Evolutionary conservation across 2,888 invertebrate genomes (phyloP).

Genomic region (Apotomis capreana): DNA sequence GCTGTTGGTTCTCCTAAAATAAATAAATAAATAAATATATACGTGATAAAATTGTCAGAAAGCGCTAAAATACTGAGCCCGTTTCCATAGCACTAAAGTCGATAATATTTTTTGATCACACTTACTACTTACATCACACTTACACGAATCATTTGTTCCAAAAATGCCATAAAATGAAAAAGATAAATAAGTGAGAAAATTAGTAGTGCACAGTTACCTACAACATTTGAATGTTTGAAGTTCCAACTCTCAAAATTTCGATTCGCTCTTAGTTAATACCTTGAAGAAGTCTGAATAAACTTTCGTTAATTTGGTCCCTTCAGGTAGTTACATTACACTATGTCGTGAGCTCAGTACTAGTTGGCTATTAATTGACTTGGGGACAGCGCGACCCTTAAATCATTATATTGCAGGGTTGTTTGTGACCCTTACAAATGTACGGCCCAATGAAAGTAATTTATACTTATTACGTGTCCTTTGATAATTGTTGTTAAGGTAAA

Average conservation of each 20-base stretch:
- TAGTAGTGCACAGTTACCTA: too few relatives aligned
- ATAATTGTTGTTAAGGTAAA: neutral
- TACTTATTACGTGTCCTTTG: neutral
- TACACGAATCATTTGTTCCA: too few relatives aligned
- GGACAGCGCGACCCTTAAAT: conserved; percentile 33
- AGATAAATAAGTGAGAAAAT: too few relatives aligned
- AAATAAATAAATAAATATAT: too few relatives aligned
- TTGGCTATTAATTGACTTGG: conserved; percentile 25
- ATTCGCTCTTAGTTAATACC: conserved; percentile 2
- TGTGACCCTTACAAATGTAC: conserved; percentile 15
- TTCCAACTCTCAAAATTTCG: neutral
- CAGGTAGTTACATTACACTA: conserved; percentile 12
- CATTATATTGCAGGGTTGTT: conserved; percentile 31
- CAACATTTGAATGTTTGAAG: neutral
- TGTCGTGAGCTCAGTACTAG: conserved; percentile 1
- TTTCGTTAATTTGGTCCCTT: conserved; percentile 19
- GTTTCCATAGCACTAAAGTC: too few relatives aligned
- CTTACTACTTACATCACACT: too few relatives aligned
- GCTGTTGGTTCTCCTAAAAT: too few relatives aligned
- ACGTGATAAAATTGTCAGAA: too few relatives aligned
- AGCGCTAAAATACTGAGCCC: too few relatives aligned
- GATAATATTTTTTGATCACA: too few relatives aligned
- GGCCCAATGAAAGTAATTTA: neutral
- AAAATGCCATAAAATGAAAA: too few relatives aligned
- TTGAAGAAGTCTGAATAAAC: conserved; percentile 14